Conservation (phyloP, 1,140 invertebrate genomes). For the Drosophila melanogaster region Release_6_plus_ISO1_MT NT_033777.3:30873501-30874000, state of each 20-base stretch:
- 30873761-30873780: slow-evolving; percentile 24
- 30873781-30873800: slow-evolving; percentile 22
- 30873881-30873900: slow-evolving; percentile 30
- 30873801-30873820: slow-evolving; percentile 52
- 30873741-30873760: slow-evolving; percentile 16
- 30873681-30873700: slow-evolving; percentile 67
- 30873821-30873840: slow-evolving; percentile 47
- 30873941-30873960: slow-evolving; percentile 47
- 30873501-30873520: slow-evolving; percentile 31
- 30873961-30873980: slow-evolving; percentile 17
- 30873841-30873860: slow-evolving; percentile 32
- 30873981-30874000: slow-evolving; percentile 13
- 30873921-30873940: slow-evolving; percentile 30
- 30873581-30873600: slow-evolving; percentile 41
- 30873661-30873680: slow-evolving; percentile 79
- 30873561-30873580: slow-evolving; percentile 47
- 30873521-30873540: slow-evolving; percentile 53
- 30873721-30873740: slow-evolving; percentile 65
- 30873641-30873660: slow-evolving; percentile 27
- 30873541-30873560: slow-evolving; percentile 59
- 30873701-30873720: slow-evolving; percentile 49
- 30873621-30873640: slow-evolving; percentile 19
- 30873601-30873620: slow-evolving; percentile 33
- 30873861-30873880: slow-evolving; percentile 61
- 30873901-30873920: neutral